A percentile compares a stretch with the other conserved stretches of the same genome.
Evolutionary conservation across 2,888 invertebrate genomes (phyloP).

Genomic region (Brachypalpus laphriformis): DNA sequence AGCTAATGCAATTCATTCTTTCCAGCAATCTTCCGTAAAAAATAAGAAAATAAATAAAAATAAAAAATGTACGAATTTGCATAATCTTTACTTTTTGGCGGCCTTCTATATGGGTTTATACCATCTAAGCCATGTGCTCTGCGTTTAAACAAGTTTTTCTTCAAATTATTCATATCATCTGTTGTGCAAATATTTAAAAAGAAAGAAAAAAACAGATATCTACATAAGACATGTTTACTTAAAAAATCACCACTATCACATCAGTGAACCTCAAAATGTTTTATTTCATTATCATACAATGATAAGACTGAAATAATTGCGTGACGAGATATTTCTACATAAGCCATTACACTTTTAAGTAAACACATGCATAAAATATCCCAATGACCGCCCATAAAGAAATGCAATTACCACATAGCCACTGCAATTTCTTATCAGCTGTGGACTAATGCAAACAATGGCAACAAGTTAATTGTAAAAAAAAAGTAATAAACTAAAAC

Average conservation of each 20-base stretch:
- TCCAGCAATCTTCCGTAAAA: not conserved
- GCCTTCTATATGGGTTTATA: not conserved
- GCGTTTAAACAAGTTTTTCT: not conserved
- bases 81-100: not conserved
- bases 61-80: not conserved
- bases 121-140: constrained; percentile 7
- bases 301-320: constrained; percentile 18
- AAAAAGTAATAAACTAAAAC: not conserved
- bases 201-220: not conserved
- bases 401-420: constrained; percentile 8
- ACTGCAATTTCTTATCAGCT: constrained; percentile 28
- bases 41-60: not conserved
- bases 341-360: not conserved
- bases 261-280: not conserved
- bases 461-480: constrained; percentile 4
- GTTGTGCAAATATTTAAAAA: not conserved
- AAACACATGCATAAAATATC: not conserved
- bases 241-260: not conserved
- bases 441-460: constrained; percentile 16
- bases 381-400: not conserved
- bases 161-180: constrained; percentile 1
- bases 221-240: not conserved
- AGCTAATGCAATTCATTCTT: not conserved
- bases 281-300: not conserved
- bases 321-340: not conserved